phyloP scores from a whole-genome alignment of 2,888 invertebrate genomes.

The Sminthurides aquaticus region DNA sequence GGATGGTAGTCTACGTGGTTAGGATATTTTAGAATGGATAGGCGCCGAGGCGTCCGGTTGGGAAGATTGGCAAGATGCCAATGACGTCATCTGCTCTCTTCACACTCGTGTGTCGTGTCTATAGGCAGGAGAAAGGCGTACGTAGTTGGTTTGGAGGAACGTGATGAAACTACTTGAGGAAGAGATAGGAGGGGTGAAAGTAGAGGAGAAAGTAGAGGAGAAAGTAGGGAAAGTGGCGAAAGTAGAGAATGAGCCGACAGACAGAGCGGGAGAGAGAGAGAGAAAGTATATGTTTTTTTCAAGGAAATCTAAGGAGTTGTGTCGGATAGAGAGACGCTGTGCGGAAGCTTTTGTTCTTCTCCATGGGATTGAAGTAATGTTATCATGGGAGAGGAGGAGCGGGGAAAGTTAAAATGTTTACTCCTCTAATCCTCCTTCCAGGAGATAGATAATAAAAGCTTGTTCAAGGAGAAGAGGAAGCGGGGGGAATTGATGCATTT shows the following conservation, averaged over 20 bases:
- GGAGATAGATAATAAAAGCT: not conserved
- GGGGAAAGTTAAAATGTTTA: not conserved
- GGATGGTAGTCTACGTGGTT: not conserved
- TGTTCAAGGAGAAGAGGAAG: not conserved
- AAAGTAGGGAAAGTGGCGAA: too few relatives aligned
- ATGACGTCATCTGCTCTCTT: constrained; percentile 10
- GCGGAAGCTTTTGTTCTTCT: too few relatives aligned
- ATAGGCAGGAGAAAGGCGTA: not conserved
- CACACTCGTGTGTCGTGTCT: not conserved
- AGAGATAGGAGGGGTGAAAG: not conserved
- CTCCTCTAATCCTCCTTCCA: not conserved
- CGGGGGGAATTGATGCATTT: not conserved
- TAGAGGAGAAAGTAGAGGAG: too few relatives aligned
- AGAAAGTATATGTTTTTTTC: too few relatives aligned
- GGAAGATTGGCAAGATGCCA: constrained; percentile 17
- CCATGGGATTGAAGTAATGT: not conserved
- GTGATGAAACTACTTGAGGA: not conserved
- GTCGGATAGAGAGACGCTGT: too few relatives aligned
- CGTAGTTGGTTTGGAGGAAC: not conserved
- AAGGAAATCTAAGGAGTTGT: too few relatives aligned
- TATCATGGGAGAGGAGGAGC: not conserved
- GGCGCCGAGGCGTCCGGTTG: constrained; percentile 20
- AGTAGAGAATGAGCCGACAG: too few relatives aligned
- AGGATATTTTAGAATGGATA: constrained; percentile 13
- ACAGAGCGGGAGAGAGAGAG: too few relatives aligned